phyloP scores from a whole-genome alignment of 1,140 invertebrate genomes.

The Tribolium castaneum region DNA sequence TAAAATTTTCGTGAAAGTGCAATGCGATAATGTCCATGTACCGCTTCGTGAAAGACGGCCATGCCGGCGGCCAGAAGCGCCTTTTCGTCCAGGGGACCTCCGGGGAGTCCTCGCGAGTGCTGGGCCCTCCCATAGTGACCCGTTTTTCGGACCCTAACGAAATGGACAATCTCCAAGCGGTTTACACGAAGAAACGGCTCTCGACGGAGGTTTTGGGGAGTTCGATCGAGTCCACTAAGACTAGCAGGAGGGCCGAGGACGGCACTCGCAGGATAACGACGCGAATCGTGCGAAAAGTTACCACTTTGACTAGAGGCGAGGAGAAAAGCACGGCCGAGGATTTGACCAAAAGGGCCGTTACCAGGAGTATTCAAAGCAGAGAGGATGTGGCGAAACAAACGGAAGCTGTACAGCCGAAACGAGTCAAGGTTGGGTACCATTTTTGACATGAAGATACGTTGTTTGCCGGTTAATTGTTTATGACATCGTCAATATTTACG shows the following conservation, averaged over 20 bases:
- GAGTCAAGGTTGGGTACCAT: constrained; percentile 68
- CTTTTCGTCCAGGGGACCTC: constrained; percentile 84
- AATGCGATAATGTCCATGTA: constrained; percentile 72
- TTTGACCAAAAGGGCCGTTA: constrained; percentile 68
- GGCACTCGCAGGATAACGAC: constrained; percentile 85
- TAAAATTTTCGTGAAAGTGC: neutral
- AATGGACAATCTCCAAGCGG: constrained; percentile 70
- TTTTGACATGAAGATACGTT: constrained; percentile 12
- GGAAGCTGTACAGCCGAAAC: constrained; percentile 67
- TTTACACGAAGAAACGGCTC: constrained; percentile 83
- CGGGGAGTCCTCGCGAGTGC: constrained; percentile 63
- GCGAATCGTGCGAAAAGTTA: constrained; percentile 89
- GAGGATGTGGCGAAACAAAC: constrained; percentile 65
- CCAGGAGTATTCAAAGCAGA: constrained; percentile 65
- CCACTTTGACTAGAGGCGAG: constrained; percentile 88
- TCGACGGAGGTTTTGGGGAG: constrained; percentile 87
- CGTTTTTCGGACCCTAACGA: constrained; percentile 53
- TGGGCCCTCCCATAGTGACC: constrained; percentile 62
- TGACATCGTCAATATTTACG: constrained; percentile 35
- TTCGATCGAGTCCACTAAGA: constrained; percentile 83
- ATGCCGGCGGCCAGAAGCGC: constrained; percentile 62
- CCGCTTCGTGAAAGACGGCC: constrained; percentile 75
- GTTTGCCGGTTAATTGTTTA: constrained; percentile 24
- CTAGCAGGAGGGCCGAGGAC: constrained; percentile 79
- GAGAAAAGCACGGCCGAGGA: constrained; percentile 81